Percentiles rank a stretch among this genome's conserved stretches.
phyloP scores from a whole-genome alignment of 2,888 invertebrate species.

The Brachypalpus laphriformis region DNA sequence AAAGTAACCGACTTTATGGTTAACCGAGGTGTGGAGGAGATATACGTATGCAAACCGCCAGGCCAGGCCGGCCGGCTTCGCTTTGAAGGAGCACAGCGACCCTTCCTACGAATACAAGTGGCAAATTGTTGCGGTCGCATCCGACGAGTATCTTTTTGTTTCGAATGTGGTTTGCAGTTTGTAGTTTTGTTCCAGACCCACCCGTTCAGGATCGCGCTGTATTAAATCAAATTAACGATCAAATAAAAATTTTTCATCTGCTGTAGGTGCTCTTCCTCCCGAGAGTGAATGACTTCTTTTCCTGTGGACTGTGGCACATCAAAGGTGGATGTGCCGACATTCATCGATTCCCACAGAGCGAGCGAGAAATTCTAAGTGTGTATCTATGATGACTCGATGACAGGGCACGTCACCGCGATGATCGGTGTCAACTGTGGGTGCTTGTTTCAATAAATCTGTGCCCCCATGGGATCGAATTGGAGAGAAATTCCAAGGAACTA shows the following conservation, averaged over 20 bases:
- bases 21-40: conserved; percentile 15
- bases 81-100: conserved; percentile 40
- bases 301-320: conserved; percentile 28
- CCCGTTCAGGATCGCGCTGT: conserved; percentile 27
- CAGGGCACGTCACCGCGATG: conserved; percentile 68
- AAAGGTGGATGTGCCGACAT: conserved; percentile 36
- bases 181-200: conserved; percentile 24
- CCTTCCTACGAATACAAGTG: conserved; percentile 27
- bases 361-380: neutral
- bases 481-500: conserved; percentile 42
- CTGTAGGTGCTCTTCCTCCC: neutral
- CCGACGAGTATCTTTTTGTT: conserved; percentile 14
- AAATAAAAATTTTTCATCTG: conserved; percentile 47
- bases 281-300: conserved; percentile 41
- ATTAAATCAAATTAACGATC: conserved; percentile 73
- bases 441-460: conserved; percentile 71
- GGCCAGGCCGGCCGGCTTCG: conserved; percentile 32
- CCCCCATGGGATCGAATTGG: conserved; percentile 51
- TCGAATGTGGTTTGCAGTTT: conserved; percentile 64
- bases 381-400: conserved; percentile 69
- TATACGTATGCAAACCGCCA: neutral
- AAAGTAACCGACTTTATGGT: conserved; percentile 67
- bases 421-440: conserved; percentile 70
- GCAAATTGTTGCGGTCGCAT: conserved; percentile 55
- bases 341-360: conserved; percentile 33